Percentiles rank a stretch among this genome's conserved stretches.
Conservation (phyloP, 2,113 vertebrate species). For the Cyprichromis sp. region DNA sequence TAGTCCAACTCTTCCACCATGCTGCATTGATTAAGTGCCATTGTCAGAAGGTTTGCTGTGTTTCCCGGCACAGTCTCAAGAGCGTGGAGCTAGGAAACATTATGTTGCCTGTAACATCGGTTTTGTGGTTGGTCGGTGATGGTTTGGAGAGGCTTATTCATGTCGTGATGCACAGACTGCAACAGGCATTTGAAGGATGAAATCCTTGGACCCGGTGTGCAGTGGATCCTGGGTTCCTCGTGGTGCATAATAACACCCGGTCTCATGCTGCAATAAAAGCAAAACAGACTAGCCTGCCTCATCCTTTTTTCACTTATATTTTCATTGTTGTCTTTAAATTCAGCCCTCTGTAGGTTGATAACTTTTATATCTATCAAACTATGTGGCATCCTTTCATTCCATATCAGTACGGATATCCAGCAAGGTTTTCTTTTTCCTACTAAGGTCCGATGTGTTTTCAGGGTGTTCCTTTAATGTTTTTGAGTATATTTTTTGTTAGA, state of each 20-base stretch:
- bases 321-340: neutral
- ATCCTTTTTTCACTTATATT: neutral
- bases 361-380: neutral
- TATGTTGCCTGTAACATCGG: neutral
- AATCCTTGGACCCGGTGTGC: neutral
- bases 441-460: neutral
- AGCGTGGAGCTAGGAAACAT: neutral
- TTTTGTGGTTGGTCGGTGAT: neutral
- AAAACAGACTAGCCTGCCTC: neutral
- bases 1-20: neutral
- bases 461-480: neutral
- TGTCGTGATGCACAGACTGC: neutral
- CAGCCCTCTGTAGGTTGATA: neutral
- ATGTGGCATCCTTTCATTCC: neutral
- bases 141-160: neutral
- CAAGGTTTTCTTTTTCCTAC: neutral
- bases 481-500: neutral
- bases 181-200: neutral
- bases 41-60: neutral
- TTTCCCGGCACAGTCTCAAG: neutral
- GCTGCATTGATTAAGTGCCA: neutral
- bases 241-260: neutral
- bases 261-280: neutral
- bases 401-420: neutral
- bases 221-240: neutral